These are phyloP conservation scores for Cryptotermes secundus DNA, from an alignment of 1,140 invertebrate genomes.

Conservation along the genomic window DNA sequence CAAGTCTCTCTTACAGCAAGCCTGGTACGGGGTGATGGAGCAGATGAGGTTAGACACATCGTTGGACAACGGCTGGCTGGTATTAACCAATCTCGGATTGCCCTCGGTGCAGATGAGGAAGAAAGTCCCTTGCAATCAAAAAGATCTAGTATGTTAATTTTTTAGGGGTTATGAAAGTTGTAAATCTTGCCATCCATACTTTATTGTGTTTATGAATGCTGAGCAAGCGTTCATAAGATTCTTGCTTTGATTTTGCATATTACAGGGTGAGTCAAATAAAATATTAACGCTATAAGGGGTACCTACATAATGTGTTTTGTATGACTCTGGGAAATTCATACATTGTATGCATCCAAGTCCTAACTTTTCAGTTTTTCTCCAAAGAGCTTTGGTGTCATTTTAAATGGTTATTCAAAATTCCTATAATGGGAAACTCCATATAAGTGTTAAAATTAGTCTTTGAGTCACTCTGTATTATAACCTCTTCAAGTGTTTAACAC, in stretches of 20 bases:
- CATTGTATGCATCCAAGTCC: too few species aligned
- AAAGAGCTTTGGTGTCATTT: too few species aligned
- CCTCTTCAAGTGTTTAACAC: too few species aligned
- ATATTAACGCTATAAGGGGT: too few species aligned
- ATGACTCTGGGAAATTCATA: too few species aligned
- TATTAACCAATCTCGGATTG: constrained; percentile 56
- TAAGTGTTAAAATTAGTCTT: too few species aligned
- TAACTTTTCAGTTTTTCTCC: too few species aligned
- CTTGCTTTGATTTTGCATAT: neutral
- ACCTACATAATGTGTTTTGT: too few species aligned
- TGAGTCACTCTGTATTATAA: too few species aligned
- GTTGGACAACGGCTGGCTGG: constrained; percentile 63
- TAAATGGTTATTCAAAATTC: too few species aligned
- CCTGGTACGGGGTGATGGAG: constrained; percentile 54
- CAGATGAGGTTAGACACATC: constrained; percentile 56
- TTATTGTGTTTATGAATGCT: neutral
- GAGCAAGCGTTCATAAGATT: neutral
- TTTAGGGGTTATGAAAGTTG: constrained; percentile 2
- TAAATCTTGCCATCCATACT: constrained; percentile 27
- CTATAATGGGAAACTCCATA: too few species aligned
- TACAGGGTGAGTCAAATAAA: neutral
- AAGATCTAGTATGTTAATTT: constrained; percentile 69
- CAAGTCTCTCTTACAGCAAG: constrained; percentile 31
- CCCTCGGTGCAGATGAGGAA: constrained; percentile 64
- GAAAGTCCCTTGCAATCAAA: constrained; percentile 76